Conservation (phyloP, 1,140 invertebrate species). For the Hyposmocoma kahamanoa region DNA sequence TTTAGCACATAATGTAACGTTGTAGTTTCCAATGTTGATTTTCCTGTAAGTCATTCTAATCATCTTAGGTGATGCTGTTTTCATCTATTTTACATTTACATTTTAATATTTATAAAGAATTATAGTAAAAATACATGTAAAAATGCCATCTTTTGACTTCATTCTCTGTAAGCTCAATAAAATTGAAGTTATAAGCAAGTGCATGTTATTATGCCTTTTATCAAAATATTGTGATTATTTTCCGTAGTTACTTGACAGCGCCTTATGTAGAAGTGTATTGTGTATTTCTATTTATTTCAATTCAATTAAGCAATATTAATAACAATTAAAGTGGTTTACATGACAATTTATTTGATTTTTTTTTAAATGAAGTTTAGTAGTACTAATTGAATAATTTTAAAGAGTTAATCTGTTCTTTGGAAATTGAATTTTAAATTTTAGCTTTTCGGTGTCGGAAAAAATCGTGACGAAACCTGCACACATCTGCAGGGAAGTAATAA, state of each 20-base stretch:
- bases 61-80: background rate
- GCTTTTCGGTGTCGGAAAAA: no score
- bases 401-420: no score
- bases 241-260: slow-evolving; percentile 36
- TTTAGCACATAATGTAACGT: background rate
- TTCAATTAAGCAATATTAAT: slow-evolving; percentile 68
- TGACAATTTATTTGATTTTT: slow-evolving; percentile 12
- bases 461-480: no score
- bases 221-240: slow-evolving; percentile 29
- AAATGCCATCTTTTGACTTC: no score
- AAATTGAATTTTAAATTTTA: no score
- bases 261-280: slow-evolving; percentile 51
- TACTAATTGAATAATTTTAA: no score
- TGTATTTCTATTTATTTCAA: slow-evolving; percentile 64
- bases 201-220: no score
- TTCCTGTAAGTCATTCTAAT: background rate
- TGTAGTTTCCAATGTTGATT: background rate
- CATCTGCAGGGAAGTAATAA: background rate
- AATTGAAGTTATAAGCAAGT: no score
- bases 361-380: no score
- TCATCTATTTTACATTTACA: background rate
- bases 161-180: no score
- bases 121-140: background rate
- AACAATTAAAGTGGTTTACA: slow-evolving; percentile 59
- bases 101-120: no score